A percentile compares a stretch with the other conserved stretches of the same genome.
These are phyloP conservation scores for Panorpa germanica DNA, from an alignment of 2,888 invertebrate genomes.

Conservation along the genomic window DNA sequence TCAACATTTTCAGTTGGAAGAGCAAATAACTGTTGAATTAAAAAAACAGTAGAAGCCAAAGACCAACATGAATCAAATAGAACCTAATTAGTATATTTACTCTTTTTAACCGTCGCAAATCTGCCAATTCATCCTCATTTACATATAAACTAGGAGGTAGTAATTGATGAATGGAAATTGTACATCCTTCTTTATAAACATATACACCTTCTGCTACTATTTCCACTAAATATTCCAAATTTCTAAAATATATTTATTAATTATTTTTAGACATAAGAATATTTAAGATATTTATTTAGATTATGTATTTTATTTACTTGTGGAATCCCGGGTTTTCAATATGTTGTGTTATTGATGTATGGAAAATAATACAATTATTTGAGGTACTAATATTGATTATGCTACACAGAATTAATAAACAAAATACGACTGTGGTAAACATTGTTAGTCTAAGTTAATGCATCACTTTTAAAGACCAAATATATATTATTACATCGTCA, in stretches of 20 bases:
- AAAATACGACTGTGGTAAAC: no score
- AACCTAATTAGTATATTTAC: constrained; percentile 1
- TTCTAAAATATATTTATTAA: constrained; percentile 17
- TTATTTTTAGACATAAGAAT: constrained; percentile 4
- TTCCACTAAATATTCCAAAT: constrained; percentile 26
- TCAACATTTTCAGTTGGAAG: constrained; percentile 22
- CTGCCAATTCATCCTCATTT: constrained; percentile 25
- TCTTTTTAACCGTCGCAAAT: constrained; percentile 15
- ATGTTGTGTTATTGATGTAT: no score
- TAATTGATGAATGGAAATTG: constrained; percentile 19
- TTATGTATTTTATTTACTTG: no score
- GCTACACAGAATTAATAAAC: no score
- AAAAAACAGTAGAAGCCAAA: constrained; percentile 1
- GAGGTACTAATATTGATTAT: no score
- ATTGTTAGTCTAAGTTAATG: no score
- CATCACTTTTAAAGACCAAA: no score
- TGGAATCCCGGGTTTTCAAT: no score
- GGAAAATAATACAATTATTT: no score
- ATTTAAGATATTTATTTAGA: no score
- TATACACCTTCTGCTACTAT: constrained; percentile 15
- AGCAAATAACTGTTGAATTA: constrained; percentile 16
- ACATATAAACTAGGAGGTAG: constrained; percentile 23
- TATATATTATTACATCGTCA: no score
- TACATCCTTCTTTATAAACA: constrained; percentile 17
- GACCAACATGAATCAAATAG: background rate